Evolutionary conservation across 2,797 vertebrate species (phyloP).

Genomic region (Epinephelus coioides): DNA sequence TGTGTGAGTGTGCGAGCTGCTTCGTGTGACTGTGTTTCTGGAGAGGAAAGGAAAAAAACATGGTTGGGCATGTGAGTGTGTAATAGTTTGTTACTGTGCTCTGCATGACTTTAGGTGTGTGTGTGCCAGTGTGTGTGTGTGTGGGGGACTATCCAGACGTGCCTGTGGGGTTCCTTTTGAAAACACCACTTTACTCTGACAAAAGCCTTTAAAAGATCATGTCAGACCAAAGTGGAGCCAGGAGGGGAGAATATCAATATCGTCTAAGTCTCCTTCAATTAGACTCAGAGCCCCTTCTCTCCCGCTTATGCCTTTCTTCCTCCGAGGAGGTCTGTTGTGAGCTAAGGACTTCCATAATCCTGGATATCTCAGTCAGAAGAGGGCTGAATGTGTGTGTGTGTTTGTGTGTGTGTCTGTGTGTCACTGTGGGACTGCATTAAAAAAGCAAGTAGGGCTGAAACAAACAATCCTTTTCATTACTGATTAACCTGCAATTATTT

Average conservation of each 20-base stretch:
- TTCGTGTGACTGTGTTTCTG: slow-evolving; percentile 33
- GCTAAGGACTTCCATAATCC: slow-evolving; percentile 11
- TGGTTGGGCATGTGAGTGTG: neutral
- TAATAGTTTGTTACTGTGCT: neutral
- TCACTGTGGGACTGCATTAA: no score
- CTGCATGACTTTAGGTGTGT: neutral
- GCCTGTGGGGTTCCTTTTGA: slow-evolving; percentile 53
- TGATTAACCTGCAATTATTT: no score
- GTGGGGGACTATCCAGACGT: slow-evolving; percentile 9
- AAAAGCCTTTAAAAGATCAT: slow-evolving; percentile 61
- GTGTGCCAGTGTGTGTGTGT: neutral
- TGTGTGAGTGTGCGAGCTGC: slow-evolving; percentile 23
- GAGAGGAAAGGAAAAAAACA: slow-evolving; percentile 15
- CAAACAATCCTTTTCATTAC: neutral
- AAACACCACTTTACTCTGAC: slow-evolving; percentile 51
- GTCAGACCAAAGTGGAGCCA: slow-evolving; percentile 57
- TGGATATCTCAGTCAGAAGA: neutral
- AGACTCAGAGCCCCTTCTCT: slow-evolving; percentile 31
- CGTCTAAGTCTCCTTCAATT: slow-evolving; percentile 55
- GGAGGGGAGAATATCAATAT: slow-evolving; percentile 64
- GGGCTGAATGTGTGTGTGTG: neutral
- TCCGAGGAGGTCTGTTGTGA: slow-evolving; percentile 34
- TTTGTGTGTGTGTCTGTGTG: neutral
- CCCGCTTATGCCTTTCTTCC: neutral
- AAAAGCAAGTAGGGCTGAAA: neutral